Percentiles rank a stretch among this genome's conserved stretches.
Evolutionary conservation across 2,797 vertebrate species (phyloP).

Genomic region (Thripadectes ignobilis): DNA sequence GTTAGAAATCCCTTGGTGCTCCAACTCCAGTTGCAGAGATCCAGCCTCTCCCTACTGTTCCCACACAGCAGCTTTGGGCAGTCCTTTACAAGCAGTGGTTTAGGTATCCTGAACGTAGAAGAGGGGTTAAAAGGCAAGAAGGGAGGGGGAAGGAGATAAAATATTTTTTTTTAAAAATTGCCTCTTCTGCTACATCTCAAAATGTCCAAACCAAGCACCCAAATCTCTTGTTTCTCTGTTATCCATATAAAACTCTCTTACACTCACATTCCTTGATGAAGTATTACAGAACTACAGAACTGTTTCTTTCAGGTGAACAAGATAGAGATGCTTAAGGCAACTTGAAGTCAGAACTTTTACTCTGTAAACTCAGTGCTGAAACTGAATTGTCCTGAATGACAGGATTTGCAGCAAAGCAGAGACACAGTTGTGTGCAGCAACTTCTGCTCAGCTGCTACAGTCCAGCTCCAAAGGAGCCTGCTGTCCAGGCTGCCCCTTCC

Average conservation of each 20-base stretch:
- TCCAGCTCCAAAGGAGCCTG: not conserved
- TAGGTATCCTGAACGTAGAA: not conserved
- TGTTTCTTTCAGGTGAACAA: not conserved
- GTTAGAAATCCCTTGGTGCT: not conserved
- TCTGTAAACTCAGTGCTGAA: not conserved
- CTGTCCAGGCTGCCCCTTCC: not conserved
- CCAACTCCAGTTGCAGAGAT: not conserved
- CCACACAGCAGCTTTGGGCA: not conserved
- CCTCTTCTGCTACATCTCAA: not conserved
- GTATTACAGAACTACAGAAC: not conserved
- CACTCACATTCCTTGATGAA: not conserved
- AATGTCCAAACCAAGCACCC: not conserved
- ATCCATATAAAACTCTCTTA: not conserved
- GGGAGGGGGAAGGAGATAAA: not conserved
- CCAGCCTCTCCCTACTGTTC: not conserved
- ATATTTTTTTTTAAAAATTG: not conserved
- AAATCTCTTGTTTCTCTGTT: not conserved
- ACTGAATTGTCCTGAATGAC: rapidly evolving
- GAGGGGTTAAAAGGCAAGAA: not conserved
- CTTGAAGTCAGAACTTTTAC: not conserved
- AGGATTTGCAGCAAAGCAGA: not conserved
- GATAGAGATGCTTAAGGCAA: not conserved
- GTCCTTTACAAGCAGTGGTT: not conserved
- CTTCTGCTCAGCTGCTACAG: not conserved
- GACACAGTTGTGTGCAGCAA: not conserved